Evolutionary conservation across 1,140 invertebrate species (phyloP).

Genomic region (Drosophila azteca): DNA sequence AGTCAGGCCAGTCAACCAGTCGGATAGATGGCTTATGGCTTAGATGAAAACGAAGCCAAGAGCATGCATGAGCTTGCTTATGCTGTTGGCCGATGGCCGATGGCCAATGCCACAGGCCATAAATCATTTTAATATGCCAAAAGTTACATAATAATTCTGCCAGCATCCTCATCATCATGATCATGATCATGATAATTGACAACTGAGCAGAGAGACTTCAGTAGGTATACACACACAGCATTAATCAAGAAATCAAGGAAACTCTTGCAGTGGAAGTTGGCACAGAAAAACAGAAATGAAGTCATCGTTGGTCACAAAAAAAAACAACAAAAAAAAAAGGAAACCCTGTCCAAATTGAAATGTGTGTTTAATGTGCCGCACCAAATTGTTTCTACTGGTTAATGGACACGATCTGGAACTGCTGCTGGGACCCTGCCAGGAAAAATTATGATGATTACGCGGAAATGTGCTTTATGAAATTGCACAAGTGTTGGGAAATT

Average conservation of each 20-base stretch:
- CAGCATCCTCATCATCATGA: conserved; percentile 30
- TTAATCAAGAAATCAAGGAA: conserved; percentile 57
- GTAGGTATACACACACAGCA: conserved; percentile 6
- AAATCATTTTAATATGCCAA: conserved; percentile 81
- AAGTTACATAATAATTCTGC: conserved; percentile 80
- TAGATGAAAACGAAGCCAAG: conserved; percentile 65
- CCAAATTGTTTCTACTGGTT: conserved; percentile 52
- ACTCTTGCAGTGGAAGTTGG: conserved; percentile 31
- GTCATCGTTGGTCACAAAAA: conserved; percentile 51
- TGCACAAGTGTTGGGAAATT: conserved; percentile 71
- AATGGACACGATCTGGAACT: conserved; percentile 17
- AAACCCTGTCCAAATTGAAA: conserved; percentile 64
- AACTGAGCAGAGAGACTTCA: conserved; percentile 9
- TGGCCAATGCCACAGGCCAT: conserved; percentile 77
- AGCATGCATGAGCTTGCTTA: conserved; percentile 53
- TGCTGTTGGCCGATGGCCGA: conserved; percentile 46
- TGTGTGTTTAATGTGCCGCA: conserved; percentile 67
- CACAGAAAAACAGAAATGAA: conserved; percentile 48
- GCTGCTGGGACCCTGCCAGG: conserved; percentile 9
- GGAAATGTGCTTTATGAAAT: conserved; percentile 79
- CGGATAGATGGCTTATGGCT: conserved; percentile 7
- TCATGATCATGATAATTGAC: conserved; percentile 60
- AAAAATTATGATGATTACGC: conserved; percentile 80
- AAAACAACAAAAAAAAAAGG: too few species aligned
- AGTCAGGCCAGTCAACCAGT: conserved; percentile 30